Base-by-base conservation (phyloP, 2,113 vertebrate genomes). In the Phyllopteryx taeniolatus region DNA sequence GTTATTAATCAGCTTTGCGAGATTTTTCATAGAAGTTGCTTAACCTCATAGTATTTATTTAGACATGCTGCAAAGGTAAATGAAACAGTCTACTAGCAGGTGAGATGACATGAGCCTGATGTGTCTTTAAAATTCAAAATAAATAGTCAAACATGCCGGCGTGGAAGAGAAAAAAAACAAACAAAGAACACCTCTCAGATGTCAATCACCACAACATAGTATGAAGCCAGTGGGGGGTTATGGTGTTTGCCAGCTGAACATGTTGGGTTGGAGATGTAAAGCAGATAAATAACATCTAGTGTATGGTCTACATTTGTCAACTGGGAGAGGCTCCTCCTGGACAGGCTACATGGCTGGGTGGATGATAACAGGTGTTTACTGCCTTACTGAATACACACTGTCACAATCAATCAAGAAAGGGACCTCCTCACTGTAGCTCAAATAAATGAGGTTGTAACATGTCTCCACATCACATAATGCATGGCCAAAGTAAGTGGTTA, bases 231-330 rank as follows among this genome's bases (percentile, higher is more conserved):
- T 27, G 1, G 70, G 68, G 61, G 76, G 69, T 44, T 44, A n/a
- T n/a, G 62, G 11, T 56, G 59, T 12, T 74, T 76, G 80, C 77
- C 86, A 91, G 90, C 91, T 92, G 91, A 90, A 85, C 83, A 92
- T 92, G 92, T 83, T 79, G 79, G 46, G 53, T 57, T 63, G 73
- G 70, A 79, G 77, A 72, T 70, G 57, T 51, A 76, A 70, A 11
- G 42, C 4, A 74, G 79, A 79, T 79, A 74, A 61, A 75, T 63
- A 76, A 66, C 57, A 51, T 79, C 75, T 76, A 53, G 62, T 35
- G 65, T 51, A 71, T 0, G 75, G 73, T 86, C 85, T 83, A 59
- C 62, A 73, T 78, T 70, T 57, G 11, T 27, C 56, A 57, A 12
- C 8, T 57, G 46, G 46, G 46, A 47, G 6, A 39, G 35, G 35